Conservation (phyloP, 2,113 vertebrate species). For the Rhagologus leucostigma region DNA sequence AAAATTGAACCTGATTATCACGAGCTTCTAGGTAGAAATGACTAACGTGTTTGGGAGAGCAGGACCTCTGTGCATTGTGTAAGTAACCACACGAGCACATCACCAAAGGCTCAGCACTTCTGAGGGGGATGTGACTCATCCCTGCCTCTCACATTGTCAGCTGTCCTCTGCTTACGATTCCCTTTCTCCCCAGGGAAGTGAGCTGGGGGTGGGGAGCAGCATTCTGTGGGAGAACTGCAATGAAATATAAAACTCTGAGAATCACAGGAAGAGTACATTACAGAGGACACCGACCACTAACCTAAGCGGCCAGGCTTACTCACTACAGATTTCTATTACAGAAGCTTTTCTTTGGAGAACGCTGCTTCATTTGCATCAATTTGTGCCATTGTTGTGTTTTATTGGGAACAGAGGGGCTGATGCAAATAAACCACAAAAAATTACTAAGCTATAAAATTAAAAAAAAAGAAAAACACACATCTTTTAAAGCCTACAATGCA, state of each 20-base stretch:
- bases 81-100: background rate
- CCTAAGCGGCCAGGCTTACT: background rate
- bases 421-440: background rate
- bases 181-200: background rate
- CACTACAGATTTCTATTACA: background rate
- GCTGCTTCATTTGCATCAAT: background rate
- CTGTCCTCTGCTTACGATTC: conserved; percentile 1
- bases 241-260: background rate
- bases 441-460: background rate
- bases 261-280: background rate
- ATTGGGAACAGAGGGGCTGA: background rate
- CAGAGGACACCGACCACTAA: background rate
- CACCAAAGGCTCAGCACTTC: background rate
- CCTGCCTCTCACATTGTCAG: background rate
- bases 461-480: background rate
- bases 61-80: background rate
- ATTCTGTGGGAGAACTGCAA: background rate
- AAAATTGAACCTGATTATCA: background rate
- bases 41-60: background rate
- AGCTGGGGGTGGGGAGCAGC: background rate
- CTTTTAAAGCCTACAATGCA: background rate
- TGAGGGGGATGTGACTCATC: conserved; percentile 1
- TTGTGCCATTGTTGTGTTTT: background rate
- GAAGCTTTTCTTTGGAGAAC: background rate
- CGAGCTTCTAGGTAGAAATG: background rate